Conservation (phyloP, 1,140 invertebrate species). For the Cryptotermes secundus region DNA sequence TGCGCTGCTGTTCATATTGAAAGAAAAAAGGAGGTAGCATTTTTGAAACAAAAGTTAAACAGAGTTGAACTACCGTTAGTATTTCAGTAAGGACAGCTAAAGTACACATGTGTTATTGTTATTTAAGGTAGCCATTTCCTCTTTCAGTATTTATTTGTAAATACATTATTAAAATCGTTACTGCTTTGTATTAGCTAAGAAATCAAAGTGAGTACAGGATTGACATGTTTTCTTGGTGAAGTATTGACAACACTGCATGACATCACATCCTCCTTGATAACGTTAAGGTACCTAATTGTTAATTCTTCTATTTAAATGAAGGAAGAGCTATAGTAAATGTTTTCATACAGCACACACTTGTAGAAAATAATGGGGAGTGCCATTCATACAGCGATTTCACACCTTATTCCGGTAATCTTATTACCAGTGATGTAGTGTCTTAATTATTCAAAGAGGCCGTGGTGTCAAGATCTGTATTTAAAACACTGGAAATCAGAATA, state of each 20-base stretch:
- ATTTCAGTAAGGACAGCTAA: background rate
- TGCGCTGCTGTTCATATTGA: background rate
- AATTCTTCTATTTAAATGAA: background rate
- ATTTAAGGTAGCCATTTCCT: background rate
- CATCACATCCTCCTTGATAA: background rate
- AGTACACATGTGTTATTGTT: background rate
- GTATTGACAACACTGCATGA: background rate
- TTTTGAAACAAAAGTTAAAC: background rate
- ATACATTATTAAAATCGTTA: background rate
- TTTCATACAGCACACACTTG: background rate
- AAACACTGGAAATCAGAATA: background rate
- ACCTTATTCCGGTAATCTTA: background rate
- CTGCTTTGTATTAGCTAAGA: background rate
- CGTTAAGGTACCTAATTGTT: background rate
- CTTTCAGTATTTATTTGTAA: background rate
- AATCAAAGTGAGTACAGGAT: background rate
- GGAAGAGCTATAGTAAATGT: background rate
- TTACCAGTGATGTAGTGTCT: background rate
- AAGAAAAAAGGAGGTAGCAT: background rate
- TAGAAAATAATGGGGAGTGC: background rate
- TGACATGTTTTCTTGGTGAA: background rate
- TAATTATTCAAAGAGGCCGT: background rate
- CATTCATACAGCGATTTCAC: background rate
- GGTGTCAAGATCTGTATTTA: background rate
- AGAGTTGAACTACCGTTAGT: background rate